Base-by-base conservation (phyloP, 2,797 vertebrate genomes). In the Taenioides sp. region DNA sequence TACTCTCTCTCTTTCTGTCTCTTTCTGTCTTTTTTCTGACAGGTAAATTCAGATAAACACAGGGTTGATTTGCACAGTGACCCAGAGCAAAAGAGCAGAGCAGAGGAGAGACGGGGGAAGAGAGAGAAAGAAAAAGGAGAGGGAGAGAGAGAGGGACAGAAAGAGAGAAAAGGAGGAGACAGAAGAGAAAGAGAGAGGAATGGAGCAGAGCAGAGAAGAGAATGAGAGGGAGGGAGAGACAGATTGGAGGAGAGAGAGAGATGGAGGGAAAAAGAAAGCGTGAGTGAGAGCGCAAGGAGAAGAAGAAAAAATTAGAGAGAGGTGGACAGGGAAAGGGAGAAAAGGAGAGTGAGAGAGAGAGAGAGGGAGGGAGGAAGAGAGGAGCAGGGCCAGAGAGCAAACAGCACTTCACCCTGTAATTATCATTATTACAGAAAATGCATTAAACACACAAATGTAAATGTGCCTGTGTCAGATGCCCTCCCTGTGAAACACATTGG, bases 341-440 rank as follows among this genome's bases (percentile, higher is more conserved):
- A 5, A 34, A 5, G 1, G 31, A 34, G 31, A 6, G 31, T 5
- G 31, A 6, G 31, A 34, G 31, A 7, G 1, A 7, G 31, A 34
- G 31, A 1, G 7, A 7, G 31, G 11, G 10, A 2, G 11, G 1
- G 37, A 40, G 18, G 49, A 11, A 14, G 9, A 43, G 17, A 4
- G 0, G 12, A 47, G 60, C 65, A 69, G 67, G 63, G 50, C 40
- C 68, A 67, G 14, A 66, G 59, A 67, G 59, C 69, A 34, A 28
- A 61, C 59, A 61, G 59, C 57, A 59, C 57, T 59, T 59, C 25
- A 59, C 5, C 57, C 25, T 16, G 57, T 23, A 59, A 59, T 59
- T 27, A 59, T 59, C n/a, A 59, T 25, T 17, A 59, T 59, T 23
- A 59, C 9, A 16, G 57, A 59, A 37, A 58, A 58, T 25, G 57